Base-by-base conservation (phyloP, 2,797 vertebrate species). In the Cossypha polioptera region DNA sequence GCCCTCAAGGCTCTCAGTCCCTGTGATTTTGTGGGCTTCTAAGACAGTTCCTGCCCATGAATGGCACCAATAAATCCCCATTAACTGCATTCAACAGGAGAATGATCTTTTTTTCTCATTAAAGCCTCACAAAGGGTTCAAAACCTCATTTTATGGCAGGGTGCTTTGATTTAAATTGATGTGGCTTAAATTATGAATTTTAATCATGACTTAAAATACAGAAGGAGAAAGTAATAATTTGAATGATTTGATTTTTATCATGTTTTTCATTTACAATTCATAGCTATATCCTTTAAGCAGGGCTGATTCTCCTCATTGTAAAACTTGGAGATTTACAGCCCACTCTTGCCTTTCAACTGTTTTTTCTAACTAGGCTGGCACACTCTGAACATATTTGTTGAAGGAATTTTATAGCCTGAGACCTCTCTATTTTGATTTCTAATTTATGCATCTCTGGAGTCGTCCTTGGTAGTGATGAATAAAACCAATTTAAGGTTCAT, bases 221-320 rank as follows among this genome's bases (percentile, higher is more conserved):
- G 77, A 35, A 85, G 53, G 40, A 80, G 68, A 80, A 91, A 83
- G 45, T 43, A 13, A 54, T 80, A 19, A 61, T 86, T 94, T 88
- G 79, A 95, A 55, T 36, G 28, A 84, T 86, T 88, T 43, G 13
- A 72, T 95, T 95, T 96, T 96, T 84, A 94, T 88, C 45, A 63
- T 86, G 72, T 58, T 77, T 95, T 95, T 55, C 87, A 95, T 94
- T 95, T 94, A 55, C 68, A 74, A 61, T 89, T 94, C 92, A 86
- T 19, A 36, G 78, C 53, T 80, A 16, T 57, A 76, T 63, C 75
- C 50, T 57, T 72, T 72, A 73, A 69, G 59, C 68, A 68, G 53
- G 68, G 68, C 43, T 65, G 82, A 71, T 77, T 74, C 65, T 94
- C 50, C 63, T 53, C 5, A 10, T 33, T 72, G 62, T 72, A 36